Percentiles rank a stretch among this genome's conserved stretches.
phyloP scores from a whole-genome alignment of 2,797 vertebrate species.

The Phoebastria nigripes region DNA sequence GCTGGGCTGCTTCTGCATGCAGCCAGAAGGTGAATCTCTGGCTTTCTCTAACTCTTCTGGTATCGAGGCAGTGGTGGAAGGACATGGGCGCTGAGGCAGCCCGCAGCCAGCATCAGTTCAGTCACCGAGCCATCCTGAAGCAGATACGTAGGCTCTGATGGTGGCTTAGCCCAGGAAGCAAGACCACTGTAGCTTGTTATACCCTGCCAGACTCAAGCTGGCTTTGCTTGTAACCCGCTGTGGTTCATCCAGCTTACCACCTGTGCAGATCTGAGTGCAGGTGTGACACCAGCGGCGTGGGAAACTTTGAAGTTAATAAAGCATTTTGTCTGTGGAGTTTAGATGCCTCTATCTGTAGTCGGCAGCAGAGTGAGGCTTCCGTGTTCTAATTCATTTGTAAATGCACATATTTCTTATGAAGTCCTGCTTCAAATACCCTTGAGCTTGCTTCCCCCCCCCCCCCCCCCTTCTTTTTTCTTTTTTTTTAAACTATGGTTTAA shows the following conservation, averaged over 20 bases:
- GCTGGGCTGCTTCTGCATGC: neutral
- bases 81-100: neutral
- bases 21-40: neutral
- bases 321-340: neutral
- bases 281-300: neutral
- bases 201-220: neutral
- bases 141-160: neutral
- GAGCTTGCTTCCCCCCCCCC: neutral
- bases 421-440: neutral
- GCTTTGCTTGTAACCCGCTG: neutral
- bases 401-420: neutral
- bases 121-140: neutral
- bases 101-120: neutral
- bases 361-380: neutral
- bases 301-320: neutral
- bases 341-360: neutral
- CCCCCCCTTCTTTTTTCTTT: too few relatives aligned
- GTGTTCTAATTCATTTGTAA: neutral
- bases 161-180: neutral
- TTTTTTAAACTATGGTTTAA: neutral
- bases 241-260: neutral
- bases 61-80: rapidly evolving
- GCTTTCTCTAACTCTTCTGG: neutral
- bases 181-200: neutral
- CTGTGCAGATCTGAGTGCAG: neutral